Base-by-base conservation (phyloP, 2,113 vertebrate genomes). In the Dunckerocampus dactyliophorus region DNA sequence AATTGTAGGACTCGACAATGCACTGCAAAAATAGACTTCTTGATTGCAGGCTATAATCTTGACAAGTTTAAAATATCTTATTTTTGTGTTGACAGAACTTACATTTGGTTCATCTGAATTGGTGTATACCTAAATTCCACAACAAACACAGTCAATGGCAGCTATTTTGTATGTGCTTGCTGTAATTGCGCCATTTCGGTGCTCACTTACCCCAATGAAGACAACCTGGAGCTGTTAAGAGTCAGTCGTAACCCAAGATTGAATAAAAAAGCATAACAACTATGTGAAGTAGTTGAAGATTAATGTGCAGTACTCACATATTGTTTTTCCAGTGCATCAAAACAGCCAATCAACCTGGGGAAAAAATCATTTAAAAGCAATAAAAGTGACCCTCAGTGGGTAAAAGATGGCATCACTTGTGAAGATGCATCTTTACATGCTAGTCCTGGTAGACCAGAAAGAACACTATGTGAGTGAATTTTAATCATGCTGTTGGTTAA, bases 1-100 rank as follows among this genome's bases (percentile, higher is more conserved):
- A 98, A 74, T 96, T 94, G 79, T 99, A 99, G 59, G 93, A 95
- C 78, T 98, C 96, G 62, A 93, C 92, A 65, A 98, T 87, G 46
- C 90, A 91, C 96, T 99, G 87, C 82, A 67, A 84, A 49, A 85
- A 85, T 68, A 83, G 20, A 74, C 15, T 19, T 46, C 0, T 46
- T 55, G 48, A n/a, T n/a, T n/a, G n/a, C 3, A 56, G 43, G 20
- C 17, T 6, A 3, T 31, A 54, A 49, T 47, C 2, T 43, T 20
- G 24, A 22, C 11, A 43, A 15, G 34, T 3, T 11, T 17, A 4
- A 45, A n/a, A 19, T 46, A 47, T 11, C 20, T 11, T 7, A 0
- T n/a, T 21, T 47, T 1, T 20, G 8, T 55, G 59, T 51, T 54
- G 1, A 60, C 16, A 69, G 2, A 67, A 75, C 90, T 91, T 84